Base-by-base conservation (phyloP, 2,113 vertebrate species). In the Embiotoca jacksoni region DNA sequence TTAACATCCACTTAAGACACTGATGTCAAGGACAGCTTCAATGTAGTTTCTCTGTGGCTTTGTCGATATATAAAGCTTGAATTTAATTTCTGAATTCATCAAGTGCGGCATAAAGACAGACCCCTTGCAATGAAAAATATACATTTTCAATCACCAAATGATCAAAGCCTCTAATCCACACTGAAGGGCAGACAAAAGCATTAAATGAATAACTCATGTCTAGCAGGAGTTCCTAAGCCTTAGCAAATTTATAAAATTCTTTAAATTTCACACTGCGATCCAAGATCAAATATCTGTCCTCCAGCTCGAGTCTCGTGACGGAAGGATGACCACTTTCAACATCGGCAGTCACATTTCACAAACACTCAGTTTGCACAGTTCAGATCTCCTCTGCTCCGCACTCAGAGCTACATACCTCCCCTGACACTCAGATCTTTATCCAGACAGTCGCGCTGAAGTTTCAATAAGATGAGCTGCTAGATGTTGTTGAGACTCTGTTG, bases 391-490 rank as follows among this genome's bases (percentile, higher is more conserved):
- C 2, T 14, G 16, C 67, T 57, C 68, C 57, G 7, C 4, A n/a
- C 46, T 52, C 37, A 6, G 39, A 81, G 60, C 39, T 44, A 31
- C 70, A 63, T 73, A 65, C 46, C 68, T 68, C 41, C 32, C 30
- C 62, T 41, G 37, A 84, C 64, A 67, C 56, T 55, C 47, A 32
- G 64, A 83, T 74, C 52, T 64, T 56, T 70, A 78, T 81, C 2
- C 72, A 75, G 82, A 80, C 75, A 80, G 52, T 39, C 72, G 30
- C 56, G 31, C 60, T 7, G 36, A 65, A 33, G 41, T 61, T 83
- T 79, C 44, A 70, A 39, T 69, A 70, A 62, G 78, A 84, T 63
- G 72, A 69, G 68, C 52, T 30, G 66, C 69, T 54, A 79, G 59
- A 84, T 7, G n/a, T 5, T 47, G 73, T 16, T 69, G 52, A 78